These are phyloP conservation scores for Porites lutea DNA, from an alignment of 64 coral and sea anemone genomes.

Conservation along the genomic window DNA sequence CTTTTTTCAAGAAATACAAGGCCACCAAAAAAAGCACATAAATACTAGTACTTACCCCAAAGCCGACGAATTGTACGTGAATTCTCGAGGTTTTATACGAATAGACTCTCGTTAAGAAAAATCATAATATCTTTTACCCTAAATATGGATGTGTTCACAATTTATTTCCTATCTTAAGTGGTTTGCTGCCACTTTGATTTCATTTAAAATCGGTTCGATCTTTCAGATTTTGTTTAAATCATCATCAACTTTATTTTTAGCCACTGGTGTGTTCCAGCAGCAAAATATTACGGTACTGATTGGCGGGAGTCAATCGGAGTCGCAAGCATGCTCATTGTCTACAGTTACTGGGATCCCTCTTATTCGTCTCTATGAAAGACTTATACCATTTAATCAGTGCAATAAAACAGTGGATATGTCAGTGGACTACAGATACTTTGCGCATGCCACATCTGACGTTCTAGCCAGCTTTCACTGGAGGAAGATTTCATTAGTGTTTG, in stretches of 20 bases:
- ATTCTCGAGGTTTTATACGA: no score
- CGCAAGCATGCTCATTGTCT: background rate
- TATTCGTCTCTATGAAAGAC: background rate
- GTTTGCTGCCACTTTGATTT: background rate
- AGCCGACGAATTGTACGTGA: no score
- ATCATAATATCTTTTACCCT: no score
- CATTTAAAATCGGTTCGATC: background rate
- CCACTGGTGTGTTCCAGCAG: background rate
- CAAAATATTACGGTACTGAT: background rate
- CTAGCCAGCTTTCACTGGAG: background rate
- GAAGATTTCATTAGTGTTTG: background rate
- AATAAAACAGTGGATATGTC: conserved; percentile 7
- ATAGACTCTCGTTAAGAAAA: no score
- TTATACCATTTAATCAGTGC: background rate
- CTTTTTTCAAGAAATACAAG: no score
- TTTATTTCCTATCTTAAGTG: background rate
- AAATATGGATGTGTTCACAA: no score
- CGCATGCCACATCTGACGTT: background rate
- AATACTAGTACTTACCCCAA: no score
- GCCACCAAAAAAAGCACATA: no score
- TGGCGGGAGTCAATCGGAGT: background rate
- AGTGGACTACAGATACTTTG: conserved; percentile 4
- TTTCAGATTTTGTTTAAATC: no score
- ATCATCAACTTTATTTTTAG: background rate
- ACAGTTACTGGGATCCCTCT: background rate